These are phyloP conservation scores for Crepidodera aurea DNA, from an alignment of 2,888 invertebrate genomes.

Conservation along the genomic window DNA sequence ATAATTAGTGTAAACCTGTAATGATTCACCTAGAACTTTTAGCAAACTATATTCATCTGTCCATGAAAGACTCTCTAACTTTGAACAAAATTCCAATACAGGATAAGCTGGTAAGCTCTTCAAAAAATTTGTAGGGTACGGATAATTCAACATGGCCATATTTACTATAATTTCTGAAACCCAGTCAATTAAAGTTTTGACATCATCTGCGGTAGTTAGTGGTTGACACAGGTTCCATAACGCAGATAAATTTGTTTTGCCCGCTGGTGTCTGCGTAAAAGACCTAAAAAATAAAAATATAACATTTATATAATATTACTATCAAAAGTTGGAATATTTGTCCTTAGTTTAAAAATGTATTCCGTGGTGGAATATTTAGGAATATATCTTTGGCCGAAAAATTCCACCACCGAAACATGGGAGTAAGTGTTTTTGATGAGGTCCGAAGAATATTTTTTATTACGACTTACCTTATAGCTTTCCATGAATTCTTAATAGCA, in stretches of 20 bases:
- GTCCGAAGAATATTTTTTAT: no score
- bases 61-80: conserved; percentile 55
- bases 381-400: no score
- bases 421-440: no score
- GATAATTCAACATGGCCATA: conserved; percentile 95
- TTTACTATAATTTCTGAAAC: conserved; percentile 76
- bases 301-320: no score
- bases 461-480: conserved; percentile 73
- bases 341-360: no score
- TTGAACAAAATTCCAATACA: conserved; percentile 71
- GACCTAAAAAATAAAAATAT: conserved; percentile 12
- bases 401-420: no score
- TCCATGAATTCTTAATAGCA: conserved; percentile 83
- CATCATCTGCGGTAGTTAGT: conserved; percentile 67
- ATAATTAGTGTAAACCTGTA: conserved; percentile 83
- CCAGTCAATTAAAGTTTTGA: conserved; percentile 72
- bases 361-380: no score
- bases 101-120: conserved; percentile 86
- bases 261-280: conserved; percentile 66
- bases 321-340: no score
- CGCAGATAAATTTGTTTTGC: conserved; percentile 73
- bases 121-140: conserved; percentile 86
- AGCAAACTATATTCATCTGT: conserved; percentile 61
- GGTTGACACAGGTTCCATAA: conserved; percentile 81
- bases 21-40: conserved; percentile 70